phyloP scores from a whole-genome alignment of 2,797 vertebrate genomes.

The Crypturellus tataupa region DNA sequence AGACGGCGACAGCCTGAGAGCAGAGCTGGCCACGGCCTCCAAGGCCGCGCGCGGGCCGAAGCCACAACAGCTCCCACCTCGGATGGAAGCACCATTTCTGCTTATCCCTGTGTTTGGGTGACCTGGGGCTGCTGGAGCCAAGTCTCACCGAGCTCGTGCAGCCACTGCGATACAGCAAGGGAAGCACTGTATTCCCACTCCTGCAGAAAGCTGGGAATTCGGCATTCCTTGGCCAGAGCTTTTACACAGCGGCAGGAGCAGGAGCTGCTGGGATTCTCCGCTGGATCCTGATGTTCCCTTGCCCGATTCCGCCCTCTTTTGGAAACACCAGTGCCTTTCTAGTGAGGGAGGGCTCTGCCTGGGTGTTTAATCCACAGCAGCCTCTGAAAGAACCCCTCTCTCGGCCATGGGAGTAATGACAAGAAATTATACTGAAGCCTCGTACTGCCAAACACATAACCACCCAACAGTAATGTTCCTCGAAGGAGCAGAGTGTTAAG shows the following conservation, averaged over 20 bases:
- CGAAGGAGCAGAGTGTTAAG: neutral
- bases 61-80: neutral
- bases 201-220: neutral
- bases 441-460: too few species aligned
- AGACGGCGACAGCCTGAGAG: neutral
- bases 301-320: neutral
- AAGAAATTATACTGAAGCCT: neutral
- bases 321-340: neutral
- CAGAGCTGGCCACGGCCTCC: neutral
- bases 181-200: neutral
- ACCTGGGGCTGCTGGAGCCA: neutral
- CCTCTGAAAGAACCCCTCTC: neutral
- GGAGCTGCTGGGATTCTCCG: neutral
- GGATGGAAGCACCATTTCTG: neutral
- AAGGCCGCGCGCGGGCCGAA: neutral
- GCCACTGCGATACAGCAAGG: fast-evolving
- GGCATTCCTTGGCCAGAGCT: neutral
- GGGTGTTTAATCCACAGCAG: neutral
- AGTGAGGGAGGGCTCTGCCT: neutral
- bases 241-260: neutral
- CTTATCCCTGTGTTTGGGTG: neutral
- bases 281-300: fast-evolving
- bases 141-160: neutral
- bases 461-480: neutral
- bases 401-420: neutral